phyloP scores from a whole-genome alignment of 1,140 invertebrate genomes.

The Hyposmocoma kahamanoa region DNA sequence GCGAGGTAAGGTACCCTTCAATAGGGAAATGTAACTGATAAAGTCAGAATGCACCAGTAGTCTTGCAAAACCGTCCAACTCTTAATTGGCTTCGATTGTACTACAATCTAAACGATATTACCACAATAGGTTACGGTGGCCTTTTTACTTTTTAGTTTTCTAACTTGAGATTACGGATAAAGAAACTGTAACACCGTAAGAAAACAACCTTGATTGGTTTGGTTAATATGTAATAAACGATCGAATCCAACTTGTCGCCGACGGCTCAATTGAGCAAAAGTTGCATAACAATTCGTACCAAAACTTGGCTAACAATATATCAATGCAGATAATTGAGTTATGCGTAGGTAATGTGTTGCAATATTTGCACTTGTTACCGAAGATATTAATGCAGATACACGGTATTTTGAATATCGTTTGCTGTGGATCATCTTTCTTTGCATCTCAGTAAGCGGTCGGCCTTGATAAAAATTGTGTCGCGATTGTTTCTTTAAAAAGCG shows the following conservation, averaged over 20 bases:
- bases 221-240: constrained; percentile 18
- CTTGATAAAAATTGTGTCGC: constrained; percentile 48
- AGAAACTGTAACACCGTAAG: no score
- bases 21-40: no score
- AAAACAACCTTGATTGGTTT: constrained; percentile 28
- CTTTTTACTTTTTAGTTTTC: constrained; percentile 14
- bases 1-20: no score
- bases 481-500: constrained; percentile 24
- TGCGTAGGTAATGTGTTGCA: constrained; percentile 3
- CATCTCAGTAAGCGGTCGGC: constrained; percentile 49
- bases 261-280: constrained; percentile 19
- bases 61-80: constrained; percentile 28
- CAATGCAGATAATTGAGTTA: constrained; percentile 9
- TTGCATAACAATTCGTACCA: constrained; percentile 16
- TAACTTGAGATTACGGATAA: no score
- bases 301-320: neutral
- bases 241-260: constrained; percentile 7
- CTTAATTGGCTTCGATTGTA: constrained; percentile 33
- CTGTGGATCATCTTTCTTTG: constrained; percentile 58
- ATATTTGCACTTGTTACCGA: neutral
- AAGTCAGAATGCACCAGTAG: no score
- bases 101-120: constrained; percentile 19
- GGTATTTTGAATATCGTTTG: constrained; percentile 19
- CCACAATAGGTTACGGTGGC: constrained; percentile 21
- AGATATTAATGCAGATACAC: neutral